Evolutionary conservation across 2,797 vertebrate species (phyloP).

Genomic region (Avahi laniger): DNA sequence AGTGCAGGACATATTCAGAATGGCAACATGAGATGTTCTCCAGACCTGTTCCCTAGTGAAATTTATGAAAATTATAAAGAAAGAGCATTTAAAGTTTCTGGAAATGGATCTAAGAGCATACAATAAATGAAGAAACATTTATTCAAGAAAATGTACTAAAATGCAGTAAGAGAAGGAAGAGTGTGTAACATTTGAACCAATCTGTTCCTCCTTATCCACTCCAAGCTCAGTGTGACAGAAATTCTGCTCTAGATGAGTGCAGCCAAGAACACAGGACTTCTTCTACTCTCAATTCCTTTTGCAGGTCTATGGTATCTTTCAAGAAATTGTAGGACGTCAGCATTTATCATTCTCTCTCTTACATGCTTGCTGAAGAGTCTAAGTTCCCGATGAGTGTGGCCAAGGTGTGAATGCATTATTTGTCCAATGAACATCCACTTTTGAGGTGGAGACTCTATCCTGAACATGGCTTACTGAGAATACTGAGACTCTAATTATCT

Average conservation of each 20-base stretch:
- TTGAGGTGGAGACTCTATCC: not conserved
- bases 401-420: not conserved
- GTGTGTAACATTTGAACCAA: not conserved
- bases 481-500: not conserved
- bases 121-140: not conserved
- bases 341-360: not conserved
- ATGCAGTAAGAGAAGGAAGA: not conserved
- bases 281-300: not conserved
- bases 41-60: not conserved
- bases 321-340: not conserved
- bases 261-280: not conserved
- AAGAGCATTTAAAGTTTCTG: not conserved
- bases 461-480: not conserved
- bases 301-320: not conserved
- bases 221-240: not conserved
- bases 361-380: not conserved
- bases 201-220: not conserved
- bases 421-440: not conserved
- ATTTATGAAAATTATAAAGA: not conserved
- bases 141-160: not conserved
- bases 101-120: not conserved
- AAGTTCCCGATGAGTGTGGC: not conserved
- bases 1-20: not conserved
- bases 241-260: not conserved
- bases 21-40: not conserved